Base-by-base conservation (phyloP, 2,888 invertebrate genomes). In the Zootermopsis nevadensis region DNA sequence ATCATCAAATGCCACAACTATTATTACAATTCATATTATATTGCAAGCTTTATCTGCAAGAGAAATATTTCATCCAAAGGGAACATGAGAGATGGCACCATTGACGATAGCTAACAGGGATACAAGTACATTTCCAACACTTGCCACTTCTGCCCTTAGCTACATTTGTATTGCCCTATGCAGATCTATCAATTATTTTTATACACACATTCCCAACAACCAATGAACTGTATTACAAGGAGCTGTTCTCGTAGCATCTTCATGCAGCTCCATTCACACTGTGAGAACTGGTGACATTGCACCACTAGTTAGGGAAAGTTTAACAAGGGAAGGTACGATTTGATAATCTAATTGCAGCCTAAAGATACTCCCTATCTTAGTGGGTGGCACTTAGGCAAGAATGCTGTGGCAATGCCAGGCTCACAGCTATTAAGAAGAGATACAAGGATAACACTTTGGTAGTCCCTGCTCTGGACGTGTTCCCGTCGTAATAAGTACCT, bases 401-500 rank as follows among this genome's bases (percentile, higher is more conserved):
- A 24, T 53, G 79, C 27, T 42, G 77, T 33, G 33, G 77, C 33
- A 55, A 55, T 35, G 60, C 35, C 66, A 79, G 55, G 66, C 79
- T 66, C 66, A 55, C 55, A 24, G 77, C 77, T 77, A 77, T 53
- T 33, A 79, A 31, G 60, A 79, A 79, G 27, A 79, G 33, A 60
- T 60, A 15, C 1, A 74, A n/a, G 24, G 74, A 74, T 74, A 74
- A 38, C 27, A 27, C 38, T n/a, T 22, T 74, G 74, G 0, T n/a
- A 1, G n/a, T 42, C 35, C 15, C 79, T 35, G 22, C 48, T 33
- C 35, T 60, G 48, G 82, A 77, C n/a, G 67, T 69, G 53, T 67
- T 77, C 38, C 38, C 82, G 69, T 79, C 69, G 69, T 82, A 82
- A 81, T 81, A 81, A 82, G 67, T 82, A 82, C 82, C 82, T 82